phyloP scores from a whole-genome alignment of 2,113 vertebrate species.

The Turdus rufiventris region DNA sequence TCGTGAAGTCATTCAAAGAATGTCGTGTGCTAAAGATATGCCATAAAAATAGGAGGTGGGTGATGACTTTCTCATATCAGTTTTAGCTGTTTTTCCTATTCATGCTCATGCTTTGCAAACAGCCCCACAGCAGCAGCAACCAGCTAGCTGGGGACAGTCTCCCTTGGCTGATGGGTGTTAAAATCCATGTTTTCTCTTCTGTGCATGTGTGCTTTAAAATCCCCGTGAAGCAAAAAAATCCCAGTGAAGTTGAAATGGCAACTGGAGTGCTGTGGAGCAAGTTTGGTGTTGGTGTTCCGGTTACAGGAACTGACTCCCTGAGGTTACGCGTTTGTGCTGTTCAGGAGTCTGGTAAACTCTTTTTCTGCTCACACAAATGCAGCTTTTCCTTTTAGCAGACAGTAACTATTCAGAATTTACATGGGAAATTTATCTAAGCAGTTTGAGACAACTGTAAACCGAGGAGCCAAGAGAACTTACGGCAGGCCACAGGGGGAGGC shows the following conservation, averaged over 20 bases:
- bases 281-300: background rate
- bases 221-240: background rate
- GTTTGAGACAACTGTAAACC: background rate
- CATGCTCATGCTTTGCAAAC: background rate
- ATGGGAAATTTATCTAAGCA: constrained; percentile 7
- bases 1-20: background rate
- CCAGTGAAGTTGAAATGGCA: background rate
- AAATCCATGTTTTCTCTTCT: background rate
- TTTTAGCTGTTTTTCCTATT: background rate
- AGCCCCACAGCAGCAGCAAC: background rate
- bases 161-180: background rate
- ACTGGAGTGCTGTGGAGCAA: background rate
- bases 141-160: background rate
- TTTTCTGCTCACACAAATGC: background rate
- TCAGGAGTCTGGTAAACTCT: background rate
- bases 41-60: background rate
- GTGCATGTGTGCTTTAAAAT: background rate
- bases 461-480: background rate
- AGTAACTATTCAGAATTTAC: constrained; percentile 16
- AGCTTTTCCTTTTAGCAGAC: background rate
- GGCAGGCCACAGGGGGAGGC: background rate
- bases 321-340: background rate
- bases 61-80: background rate
- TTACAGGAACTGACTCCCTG: background rate
- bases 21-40: constrained; percentile 1